phyloP scores from a whole-genome alignment of 2,113 vertebrate species.

The Tautogolabrus adspersus region DNA sequence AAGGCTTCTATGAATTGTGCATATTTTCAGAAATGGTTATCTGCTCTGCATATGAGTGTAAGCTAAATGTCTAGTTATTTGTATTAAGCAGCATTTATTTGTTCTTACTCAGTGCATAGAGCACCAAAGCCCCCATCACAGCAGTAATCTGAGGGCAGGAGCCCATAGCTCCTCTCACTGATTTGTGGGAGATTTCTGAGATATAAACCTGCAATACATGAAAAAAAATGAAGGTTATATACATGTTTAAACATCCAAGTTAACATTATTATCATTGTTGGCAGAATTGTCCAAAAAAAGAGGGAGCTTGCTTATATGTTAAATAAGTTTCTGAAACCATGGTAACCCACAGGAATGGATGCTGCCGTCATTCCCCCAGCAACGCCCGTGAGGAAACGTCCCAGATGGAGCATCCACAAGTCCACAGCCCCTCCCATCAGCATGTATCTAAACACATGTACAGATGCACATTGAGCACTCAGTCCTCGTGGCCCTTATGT shows the following conservation, averaged over 20 bases:
- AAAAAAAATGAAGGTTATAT: slow-evolving; percentile 10
- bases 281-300: not conserved
- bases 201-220: slow-evolving; percentile 89
- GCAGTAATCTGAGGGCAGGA: slow-evolving; percentile 94
- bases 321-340: slow-evolving; percentile 9
- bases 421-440: slow-evolving; percentile 87
- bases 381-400: slow-evolving; percentile 89
- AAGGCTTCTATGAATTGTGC: too few species aligned
- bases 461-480: not conserved
- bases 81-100: not conserved
- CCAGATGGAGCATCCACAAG: slow-evolving; percentile 89
- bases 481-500: not conserved
- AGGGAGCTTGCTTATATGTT: not conserved
- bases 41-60: too few species aligned
- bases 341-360: slow-evolving; percentile 90
- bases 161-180: slow-evolving; percentile 89
- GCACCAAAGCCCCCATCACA: slow-evolving; percentile 90
- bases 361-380: slow-evolving; percentile 90
- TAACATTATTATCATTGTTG: not conserved
- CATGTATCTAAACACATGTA: slow-evolving; percentile 78
- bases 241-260: not conserved
- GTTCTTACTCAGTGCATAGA: slow-evolving; percentile 88
- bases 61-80: not conserved
- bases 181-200: slow-evolving; percentile 91
- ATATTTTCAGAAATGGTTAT: too few species aligned